Evolutionary conservation across 2,113 vertebrate species (phyloP).

Genomic region (Heterochromis multidens): DNA sequence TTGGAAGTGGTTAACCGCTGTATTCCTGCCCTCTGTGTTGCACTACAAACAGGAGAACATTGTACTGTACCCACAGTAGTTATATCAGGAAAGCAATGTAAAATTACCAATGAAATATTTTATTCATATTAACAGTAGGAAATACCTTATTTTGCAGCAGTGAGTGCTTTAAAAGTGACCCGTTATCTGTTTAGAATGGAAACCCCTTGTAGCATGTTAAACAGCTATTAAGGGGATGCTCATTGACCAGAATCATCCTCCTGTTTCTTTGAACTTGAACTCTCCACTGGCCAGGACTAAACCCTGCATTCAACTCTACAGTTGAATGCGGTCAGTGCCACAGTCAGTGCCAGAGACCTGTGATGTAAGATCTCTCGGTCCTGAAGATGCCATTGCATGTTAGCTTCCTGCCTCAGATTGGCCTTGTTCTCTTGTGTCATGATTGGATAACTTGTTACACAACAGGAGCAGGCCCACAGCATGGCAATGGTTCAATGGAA

Average conservation of each 20-base stretch:
- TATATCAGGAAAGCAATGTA: background rate
- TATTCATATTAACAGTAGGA: background rate
- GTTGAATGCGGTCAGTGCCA: background rate
- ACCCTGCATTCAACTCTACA: background rate
- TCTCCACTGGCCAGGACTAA: background rate
- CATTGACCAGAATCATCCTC: background rate
- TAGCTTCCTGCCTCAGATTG: background rate
- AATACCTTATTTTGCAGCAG: background rate
- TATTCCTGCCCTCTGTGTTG: background rate
- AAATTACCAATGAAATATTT: background rate
- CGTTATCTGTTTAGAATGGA: slow-evolving; percentile 18
- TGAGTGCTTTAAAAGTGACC: background rate
- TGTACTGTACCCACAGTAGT: background rate
- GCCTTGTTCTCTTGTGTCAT: slow-evolving; percentile 27
- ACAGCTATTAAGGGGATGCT: background rate
- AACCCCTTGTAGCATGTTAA: slow-evolving; percentile 17
- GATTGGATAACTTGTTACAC: slow-evolving; percentile 51
- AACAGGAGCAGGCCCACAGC: slow-evolving; percentile 50
- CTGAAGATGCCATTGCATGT: background rate
- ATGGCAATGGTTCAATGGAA: slow-evolving; percentile 17
- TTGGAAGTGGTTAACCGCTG: background rate
- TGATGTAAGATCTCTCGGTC: slow-evolving; percentile 3
- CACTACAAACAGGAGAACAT: background rate
- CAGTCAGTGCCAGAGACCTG: background rate
- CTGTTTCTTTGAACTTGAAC: slow-evolving; percentile 28